Evolutionary conservation across 1,140 invertebrate species (phyloP).

Genomic region (Drosophila truncata): DNA sequence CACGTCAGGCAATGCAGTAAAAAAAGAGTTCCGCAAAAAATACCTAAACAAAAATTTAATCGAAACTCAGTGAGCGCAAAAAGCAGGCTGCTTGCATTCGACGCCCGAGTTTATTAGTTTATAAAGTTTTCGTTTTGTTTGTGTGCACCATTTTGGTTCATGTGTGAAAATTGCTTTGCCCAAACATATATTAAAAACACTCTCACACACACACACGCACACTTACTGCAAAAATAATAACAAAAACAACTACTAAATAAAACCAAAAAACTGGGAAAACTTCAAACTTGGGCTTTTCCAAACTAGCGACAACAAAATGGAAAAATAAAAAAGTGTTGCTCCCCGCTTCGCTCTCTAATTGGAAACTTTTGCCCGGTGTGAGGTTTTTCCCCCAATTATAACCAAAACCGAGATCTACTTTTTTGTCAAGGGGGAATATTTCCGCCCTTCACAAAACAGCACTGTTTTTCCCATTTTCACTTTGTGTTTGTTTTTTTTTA

Average conservation of each 20-base stretch:
- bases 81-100: background rate
- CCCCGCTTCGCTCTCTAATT: constrained; percentile 47
- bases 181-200: constrained; percentile 46
- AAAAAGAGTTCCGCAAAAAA: constrained; percentile 31
- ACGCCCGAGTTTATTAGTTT: constrained; percentile 51
- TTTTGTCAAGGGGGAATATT: constrained; percentile 23
- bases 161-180: constrained; percentile 59
- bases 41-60: constrained; percentile 50
- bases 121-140: constrained; percentile 55
- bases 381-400: constrained; percentile 61
- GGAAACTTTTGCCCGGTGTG: constrained; percentile 57
- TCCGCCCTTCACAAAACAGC: constrained; percentile 8
- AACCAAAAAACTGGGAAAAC: constrained; percentile 42
- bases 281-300: constrained; percentile 37
- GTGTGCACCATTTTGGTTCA: constrained; percentile 39
- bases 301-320: constrained; percentile 26
- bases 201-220: constrained; percentile 2
- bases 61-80: constrained; percentile 38
- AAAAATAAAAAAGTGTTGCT: constrained; percentile 39
- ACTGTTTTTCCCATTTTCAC: background rate
- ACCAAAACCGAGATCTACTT: constrained; percentile 41
- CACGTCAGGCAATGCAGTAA: background rate
- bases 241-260: constrained; percentile 15
- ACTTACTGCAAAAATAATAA: constrained; percentile 1
- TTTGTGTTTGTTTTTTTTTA: constrained; percentile 1